A percentile compares a stretch with the other conserved stretches of the same genome.
Conservation (phyloP, 2,113 vertebrate species). For the Eulemur macaco region DNA sequence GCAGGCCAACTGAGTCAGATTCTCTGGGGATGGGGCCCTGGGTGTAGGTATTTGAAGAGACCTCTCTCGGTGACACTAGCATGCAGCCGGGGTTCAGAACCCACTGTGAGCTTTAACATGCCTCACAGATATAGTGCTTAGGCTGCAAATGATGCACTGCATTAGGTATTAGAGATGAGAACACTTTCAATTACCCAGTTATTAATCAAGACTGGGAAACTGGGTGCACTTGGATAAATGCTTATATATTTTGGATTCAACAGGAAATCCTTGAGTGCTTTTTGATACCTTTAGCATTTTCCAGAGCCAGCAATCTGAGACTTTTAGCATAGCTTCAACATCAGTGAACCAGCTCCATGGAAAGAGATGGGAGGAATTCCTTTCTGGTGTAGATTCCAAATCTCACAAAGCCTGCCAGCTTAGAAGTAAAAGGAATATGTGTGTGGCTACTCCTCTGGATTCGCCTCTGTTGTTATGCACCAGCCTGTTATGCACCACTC, state of each 20-base stretch:
- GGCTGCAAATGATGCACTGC: not conserved
- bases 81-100: not conserved
- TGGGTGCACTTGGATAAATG: not conserved
- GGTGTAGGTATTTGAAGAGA: not conserved
- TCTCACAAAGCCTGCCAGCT: not conserved
- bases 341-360: not conserved
- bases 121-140: not conserved
- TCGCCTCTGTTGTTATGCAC: not conserved
- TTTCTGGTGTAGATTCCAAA: slow-evolving; percentile 14
- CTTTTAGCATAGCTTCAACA: not conserved
- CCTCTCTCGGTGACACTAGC: not conserved
- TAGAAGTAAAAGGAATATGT: not conserved
- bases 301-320: not conserved
- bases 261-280: not conserved
- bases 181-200: not conserved
- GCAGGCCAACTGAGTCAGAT: not conserved
- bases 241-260: slow-evolving; percentile 8
- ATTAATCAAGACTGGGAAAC: not conserved
- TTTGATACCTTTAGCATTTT: slow-evolving; percentile 4
- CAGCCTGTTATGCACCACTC: not conserved
- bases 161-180: not conserved
- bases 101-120: not conserved
- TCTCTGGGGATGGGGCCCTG: not conserved
- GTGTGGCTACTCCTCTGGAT: not conserved
- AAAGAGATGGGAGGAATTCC: not conserved